A percentile compares a stretch with the other conserved stretches of the same genome.
Evolutionary conservation across 1,140 invertebrate genomes (phyloP).

Genomic region (Aethina tumida): DNA sequence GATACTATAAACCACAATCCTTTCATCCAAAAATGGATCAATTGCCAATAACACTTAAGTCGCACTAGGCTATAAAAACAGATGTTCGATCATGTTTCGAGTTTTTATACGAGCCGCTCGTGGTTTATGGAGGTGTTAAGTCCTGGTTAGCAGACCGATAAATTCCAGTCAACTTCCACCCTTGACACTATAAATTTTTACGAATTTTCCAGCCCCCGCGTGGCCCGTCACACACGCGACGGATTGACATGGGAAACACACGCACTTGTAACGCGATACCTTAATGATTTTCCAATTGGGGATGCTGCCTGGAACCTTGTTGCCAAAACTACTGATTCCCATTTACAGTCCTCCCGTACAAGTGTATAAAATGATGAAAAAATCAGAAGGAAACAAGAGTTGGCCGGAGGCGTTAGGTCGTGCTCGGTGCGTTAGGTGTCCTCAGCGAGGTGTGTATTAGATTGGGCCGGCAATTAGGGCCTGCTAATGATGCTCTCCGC

Average conservation of each 20-base stretch:
- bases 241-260: conserved; percentile 1
- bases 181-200: conserved; percentile 7
- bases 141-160: conserved; percentile 11
- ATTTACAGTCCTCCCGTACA: too few relatives aligned
- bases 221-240: background rate
- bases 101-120: background rate
- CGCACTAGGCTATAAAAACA: background rate
- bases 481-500: too few relatives aligned
- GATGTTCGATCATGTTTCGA: background rate
- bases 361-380: background rate
- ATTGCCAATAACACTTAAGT: too few relatives aligned
- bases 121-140: conserved; percentile 18
- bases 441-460: too few relatives aligned
- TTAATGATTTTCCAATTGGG: background rate
- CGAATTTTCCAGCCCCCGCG: too few relatives aligned
- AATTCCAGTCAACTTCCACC: conserved; percentile 11
- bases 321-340: too few relatives aligned
- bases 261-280: background rate
- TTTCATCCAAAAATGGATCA: background rate
- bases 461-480: too few relatives aligned
- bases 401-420: too few relatives aligned
- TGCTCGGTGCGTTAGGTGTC: too few relatives aligned
- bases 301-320: too few relatives aligned
- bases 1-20: background rate
- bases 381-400: too few relatives aligned